Conservation (phyloP, 2,797 vertebrate genomes). For the Chelon labrosus region DNA sequence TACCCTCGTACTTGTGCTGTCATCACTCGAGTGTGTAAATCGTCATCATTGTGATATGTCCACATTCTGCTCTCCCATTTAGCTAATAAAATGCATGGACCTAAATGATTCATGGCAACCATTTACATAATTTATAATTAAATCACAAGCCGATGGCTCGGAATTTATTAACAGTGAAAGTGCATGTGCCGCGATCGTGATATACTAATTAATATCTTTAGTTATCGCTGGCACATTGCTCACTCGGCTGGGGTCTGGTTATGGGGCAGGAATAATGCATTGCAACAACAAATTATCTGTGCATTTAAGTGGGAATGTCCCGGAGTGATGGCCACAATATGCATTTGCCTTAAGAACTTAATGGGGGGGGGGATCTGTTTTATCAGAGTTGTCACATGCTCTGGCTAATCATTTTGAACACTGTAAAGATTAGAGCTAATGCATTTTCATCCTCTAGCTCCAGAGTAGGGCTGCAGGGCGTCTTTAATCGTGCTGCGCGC, state of each 20-base stretch:
- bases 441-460: constrained; percentile 64
- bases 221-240: constrained; percentile 89
- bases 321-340: constrained; percentile 89
- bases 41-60: constrained; percentile 79
- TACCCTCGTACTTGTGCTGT: constrained; percentile 68
- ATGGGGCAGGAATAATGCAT: constrained; percentile 83
- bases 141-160: constrained; percentile 89
- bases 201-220: constrained; percentile 91
- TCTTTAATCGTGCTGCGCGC: constrained; percentile 49
- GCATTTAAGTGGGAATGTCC: constrained; percentile 84
- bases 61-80: constrained; percentile 79
- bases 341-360: constrained; percentile 89
- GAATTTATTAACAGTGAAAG: constrained; percentile 94
- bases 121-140: constrained; percentile 94
- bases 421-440: constrained; percentile 75
- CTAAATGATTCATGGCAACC: constrained; percentile 90
- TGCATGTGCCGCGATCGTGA: constrained; percentile 86
- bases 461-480: constrained; percentile 52
- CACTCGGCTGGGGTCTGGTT: constrained; percentile 85
- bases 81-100: constrained; percentile 83
- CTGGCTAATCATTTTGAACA: constrained; percentile 78
- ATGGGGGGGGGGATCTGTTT: constrained; percentile 70
- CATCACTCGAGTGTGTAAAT: constrained; percentile 73
- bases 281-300: constrained; percentile 88
- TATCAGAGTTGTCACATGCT: constrained; percentile 82